Evolutionary conservation across 2,797 vertebrate genomes (phyloP), one percentile per base, ranked within the genome.

Genomic region (Prunella strophiata): DNA sequence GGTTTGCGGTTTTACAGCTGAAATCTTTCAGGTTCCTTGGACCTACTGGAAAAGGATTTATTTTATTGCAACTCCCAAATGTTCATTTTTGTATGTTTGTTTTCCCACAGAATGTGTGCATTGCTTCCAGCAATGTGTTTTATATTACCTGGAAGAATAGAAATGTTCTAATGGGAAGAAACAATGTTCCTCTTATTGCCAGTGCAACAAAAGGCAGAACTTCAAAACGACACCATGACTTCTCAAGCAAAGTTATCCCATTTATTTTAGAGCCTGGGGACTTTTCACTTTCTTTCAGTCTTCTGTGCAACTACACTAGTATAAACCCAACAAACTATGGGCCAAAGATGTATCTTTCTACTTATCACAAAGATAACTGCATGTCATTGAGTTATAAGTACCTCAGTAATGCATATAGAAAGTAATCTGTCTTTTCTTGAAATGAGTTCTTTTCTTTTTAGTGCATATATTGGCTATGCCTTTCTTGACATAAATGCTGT

Each of bases 61-160:
- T 98, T 98, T 97, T 98, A 97, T 92, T 97, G 91, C 96, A 96
- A 97, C 96, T 97, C 96, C 96, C 96, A 96, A 97, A 96, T 70
- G 96, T 93, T 97, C 88, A 30, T 93, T 96, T 97, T 94, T 47
- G 17, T 93, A 88, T 85, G 87, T 95, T 85, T 93, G 88, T 96
- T 97, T 96, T 96, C 95, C 89, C 95, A 96, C 59, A 96, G 87
- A 97, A 97, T 45, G 73, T 80, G 63, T 88, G 77, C 89, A 83
- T 89, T 96, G 95, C 92, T 97, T 98, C 95, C 95, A 98, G 97
- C 96, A 98, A 97, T 98, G 82, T 98, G 98, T 98, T 98, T 98
- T 96, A 83, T 87, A 98, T 98, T 98, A 98, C 90, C 90, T 96
- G 94, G 79, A 98, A 97, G 93, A 97, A 85, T 3, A 97, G 87